These are phyloP conservation scores for Emydoidea blandingii DNA, from an alignment of 2,797 vertebrate genomes.

Conservation along the genomic window DNA sequence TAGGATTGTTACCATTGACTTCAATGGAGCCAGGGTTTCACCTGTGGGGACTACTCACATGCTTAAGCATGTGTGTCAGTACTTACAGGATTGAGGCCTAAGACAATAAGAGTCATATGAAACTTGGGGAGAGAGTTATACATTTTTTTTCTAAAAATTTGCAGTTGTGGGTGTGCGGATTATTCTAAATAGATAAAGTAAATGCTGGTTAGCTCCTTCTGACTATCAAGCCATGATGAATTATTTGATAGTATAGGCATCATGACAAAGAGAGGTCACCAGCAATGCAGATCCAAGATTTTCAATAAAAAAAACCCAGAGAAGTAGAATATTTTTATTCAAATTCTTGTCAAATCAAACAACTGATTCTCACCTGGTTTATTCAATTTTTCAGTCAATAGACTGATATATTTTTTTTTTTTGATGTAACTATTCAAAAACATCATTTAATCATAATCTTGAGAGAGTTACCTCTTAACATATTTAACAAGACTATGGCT, in stretches of 20 bases:
- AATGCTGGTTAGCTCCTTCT: not conserved
- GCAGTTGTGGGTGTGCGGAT: not conserved
- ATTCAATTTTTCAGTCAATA: not conserved
- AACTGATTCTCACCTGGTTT: not conserved
- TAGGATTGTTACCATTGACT: not conserved
- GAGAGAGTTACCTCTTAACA: not conserved
- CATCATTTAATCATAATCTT: not conserved
- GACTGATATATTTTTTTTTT: not conserved
- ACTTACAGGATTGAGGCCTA: not conserved
- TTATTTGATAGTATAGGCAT: not conserved
- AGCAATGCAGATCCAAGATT: not conserved
- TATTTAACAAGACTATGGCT: not conserved
- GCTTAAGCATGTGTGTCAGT: not conserved
- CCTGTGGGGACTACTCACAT: not conserved
- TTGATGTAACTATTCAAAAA: not conserved
- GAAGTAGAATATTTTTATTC: not conserved
- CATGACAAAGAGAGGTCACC: not conserved
- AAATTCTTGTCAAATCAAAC: not conserved
- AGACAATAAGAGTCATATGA: not conserved
- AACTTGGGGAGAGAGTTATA: not conserved
- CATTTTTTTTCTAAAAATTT: not conserved
- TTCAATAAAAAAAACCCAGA: not conserved
- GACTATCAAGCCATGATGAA: not conserved
- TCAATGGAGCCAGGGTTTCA: not conserved
- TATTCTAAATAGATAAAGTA: not conserved